Conservation (phyloP, 2,113 vertebrate species). For the Nanorana parkeri region DNA sequence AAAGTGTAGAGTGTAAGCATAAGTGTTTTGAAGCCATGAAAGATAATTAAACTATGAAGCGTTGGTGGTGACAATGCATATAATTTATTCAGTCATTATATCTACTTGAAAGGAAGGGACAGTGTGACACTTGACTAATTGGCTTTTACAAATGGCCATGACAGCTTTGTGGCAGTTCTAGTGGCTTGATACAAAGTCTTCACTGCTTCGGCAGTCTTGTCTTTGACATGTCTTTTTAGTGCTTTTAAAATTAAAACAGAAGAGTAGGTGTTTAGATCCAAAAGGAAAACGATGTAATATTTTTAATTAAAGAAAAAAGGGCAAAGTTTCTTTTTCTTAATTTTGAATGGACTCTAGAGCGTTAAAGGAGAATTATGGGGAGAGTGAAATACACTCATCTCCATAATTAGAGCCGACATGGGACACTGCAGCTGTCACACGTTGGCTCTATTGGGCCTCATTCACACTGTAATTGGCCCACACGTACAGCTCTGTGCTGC, state of each 20-base stretch:
- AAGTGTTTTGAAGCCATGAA: background rate
- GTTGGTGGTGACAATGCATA: background rate
- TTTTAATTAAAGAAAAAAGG: no score
- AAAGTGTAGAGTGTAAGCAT: background rate
- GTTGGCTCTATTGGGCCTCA: no score
- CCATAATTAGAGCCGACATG: no score
- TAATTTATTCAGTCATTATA: background rate
- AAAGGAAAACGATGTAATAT: no score
- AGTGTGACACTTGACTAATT: conserved; percentile 18
- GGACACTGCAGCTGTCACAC: no score
- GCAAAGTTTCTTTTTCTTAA: no score
- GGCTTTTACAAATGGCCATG: background rate
- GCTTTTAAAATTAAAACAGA: background rate
- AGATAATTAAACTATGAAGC: background rate
- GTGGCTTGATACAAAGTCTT: background rate
- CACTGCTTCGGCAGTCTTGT: conserved; percentile 4
- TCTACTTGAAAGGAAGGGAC: background rate
- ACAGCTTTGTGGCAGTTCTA: background rate
- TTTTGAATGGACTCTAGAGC: no score
- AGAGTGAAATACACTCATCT: no score
- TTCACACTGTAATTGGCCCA: no score
- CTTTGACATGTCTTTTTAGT: background rate
- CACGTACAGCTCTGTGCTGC: no score
- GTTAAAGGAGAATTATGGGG: no score
- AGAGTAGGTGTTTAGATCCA: background rate